A percentile compares a stretch with the other conserved stretches of the same genome.
phyloP scores from a whole-genome alignment of 2,888 invertebrate genomes.

The Idaea biselata region DNA sequence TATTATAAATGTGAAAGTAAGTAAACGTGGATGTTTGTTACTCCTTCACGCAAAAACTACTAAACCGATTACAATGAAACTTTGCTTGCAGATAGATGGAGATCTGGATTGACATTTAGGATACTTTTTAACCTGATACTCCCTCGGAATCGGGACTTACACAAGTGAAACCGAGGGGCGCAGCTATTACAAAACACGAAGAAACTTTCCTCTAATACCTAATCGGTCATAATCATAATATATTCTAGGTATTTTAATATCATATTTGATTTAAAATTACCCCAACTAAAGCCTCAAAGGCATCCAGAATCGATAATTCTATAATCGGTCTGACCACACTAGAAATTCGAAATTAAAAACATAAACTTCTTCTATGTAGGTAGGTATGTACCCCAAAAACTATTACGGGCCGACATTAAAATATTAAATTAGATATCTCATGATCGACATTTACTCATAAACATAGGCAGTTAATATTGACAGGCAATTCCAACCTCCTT shows the following conservation, averaged over 20 bases:
- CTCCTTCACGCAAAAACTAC: too few species aligned
- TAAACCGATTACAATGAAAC: too few species aligned
- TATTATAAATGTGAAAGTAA: too few species aligned
- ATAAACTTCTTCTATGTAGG: slow-evolving; percentile 18
- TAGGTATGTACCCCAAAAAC: not conserved
- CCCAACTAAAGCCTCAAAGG: not conserved
- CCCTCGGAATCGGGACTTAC: too few species aligned
- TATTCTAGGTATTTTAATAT: not conserved
- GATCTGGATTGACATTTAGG: too few species aligned
- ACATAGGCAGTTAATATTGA: slow-evolving; percentile 49
- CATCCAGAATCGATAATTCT: not conserved
- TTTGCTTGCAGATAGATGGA: too few species aligned
- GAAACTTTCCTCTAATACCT: too few species aligned
- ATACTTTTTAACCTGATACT: too few species aligned
- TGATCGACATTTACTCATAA: slow-evolving; percentile 29
- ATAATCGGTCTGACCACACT: not conserved
- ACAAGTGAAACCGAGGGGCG: too few species aligned
- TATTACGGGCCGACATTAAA: slow-evolving; percentile 5
- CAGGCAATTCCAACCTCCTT: slow-evolving; percentile 46
- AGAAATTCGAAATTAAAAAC: not conserved
- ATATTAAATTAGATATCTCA: slow-evolving; percentile 25
- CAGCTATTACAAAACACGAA: too few species aligned
- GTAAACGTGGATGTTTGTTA: too few species aligned
- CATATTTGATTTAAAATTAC: not conserved
- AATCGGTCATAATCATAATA: not conserved